A percentile compares a stretch with the other conserved stretches of the same genome.
Conservation (phyloP, 2,113 vertebrate species). For the Cyprinodon variegatus region DNA sequence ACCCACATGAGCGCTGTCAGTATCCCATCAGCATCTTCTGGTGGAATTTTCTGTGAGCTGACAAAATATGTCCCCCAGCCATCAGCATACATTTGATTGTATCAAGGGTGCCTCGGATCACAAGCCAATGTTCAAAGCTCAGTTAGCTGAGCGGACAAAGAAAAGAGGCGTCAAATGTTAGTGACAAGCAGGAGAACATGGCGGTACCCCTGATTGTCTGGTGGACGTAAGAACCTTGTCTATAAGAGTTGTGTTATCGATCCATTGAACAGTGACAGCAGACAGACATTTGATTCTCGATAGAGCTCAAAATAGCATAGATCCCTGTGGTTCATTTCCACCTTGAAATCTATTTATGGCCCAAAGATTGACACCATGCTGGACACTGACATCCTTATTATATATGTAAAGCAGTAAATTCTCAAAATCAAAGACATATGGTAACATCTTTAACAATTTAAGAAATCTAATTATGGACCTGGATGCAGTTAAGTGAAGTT, state of each 20-base stretch:
- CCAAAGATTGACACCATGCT: neutral
- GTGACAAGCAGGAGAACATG: neutral
- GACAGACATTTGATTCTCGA: conserved; percentile 11
- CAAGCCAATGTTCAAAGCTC: conserved; percentile 1
- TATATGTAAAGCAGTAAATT: too few relatives aligned
- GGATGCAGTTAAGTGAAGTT: neutral
- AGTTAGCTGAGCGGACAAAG: conserved; percentile 9
- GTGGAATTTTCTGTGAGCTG: neutral
- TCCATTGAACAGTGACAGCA: neutral
- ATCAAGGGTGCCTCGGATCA: conserved; percentile 29
- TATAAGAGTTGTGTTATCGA: conserved; percentile 9
- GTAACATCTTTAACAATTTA: neutral
- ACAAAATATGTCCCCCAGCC: conserved; percentile 1
- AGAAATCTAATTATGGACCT: neutral
- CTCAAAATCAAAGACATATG: neutral
- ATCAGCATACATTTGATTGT: neutral
- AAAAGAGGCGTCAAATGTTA: conserved; percentile 5
- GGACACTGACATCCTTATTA: neutral
- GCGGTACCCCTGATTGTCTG: neutral
- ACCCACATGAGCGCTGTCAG: neutral
- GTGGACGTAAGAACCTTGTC: conserved; percentile 2
- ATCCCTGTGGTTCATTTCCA: neutral
- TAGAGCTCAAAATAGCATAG: neutral
- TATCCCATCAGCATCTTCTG: neutral
- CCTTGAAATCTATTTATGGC: conserved; percentile 9